A percentile compares a stretch with the other conserved stretches of the same genome.
phyloP scores from a whole-genome alignment of 2,888 invertebrate species.

The Volucella inanis region DNA sequence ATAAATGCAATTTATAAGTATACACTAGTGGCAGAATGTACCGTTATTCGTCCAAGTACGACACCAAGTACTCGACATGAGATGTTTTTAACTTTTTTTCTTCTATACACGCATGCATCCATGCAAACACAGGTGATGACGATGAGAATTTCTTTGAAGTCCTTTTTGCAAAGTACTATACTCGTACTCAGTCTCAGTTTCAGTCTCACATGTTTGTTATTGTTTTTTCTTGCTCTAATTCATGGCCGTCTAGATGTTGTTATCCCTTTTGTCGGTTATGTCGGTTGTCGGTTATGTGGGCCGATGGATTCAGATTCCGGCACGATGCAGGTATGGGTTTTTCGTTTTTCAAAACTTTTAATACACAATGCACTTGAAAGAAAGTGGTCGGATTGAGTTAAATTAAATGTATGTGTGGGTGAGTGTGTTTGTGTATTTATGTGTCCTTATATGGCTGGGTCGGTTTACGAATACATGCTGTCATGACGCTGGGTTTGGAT shows the following conservation, averaged over 20 bases:
- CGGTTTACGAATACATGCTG: conserved; percentile 44
- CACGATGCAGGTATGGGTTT: neutral
- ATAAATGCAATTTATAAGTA: conserved; percentile 73
- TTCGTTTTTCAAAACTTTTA: conserved; percentile 57
- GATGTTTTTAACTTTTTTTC: neutral
- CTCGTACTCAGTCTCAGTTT: no score
- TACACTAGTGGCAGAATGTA: conserved; percentile 23
- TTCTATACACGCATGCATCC: neutral
- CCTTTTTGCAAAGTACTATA: conserved; percentile 13
- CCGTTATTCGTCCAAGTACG: neutral
- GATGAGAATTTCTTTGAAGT: conserved; percentile 47
- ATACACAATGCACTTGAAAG: conserved; percentile 73
- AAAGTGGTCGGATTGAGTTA: conserved; percentile 47
- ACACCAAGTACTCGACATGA: neutral
- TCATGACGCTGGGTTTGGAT: conserved; percentile 42
- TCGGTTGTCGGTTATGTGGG: no score
- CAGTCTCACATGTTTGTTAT: conserved; percentile 65
- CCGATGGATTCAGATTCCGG: no score
- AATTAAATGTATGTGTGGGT: conserved; percentile 31
- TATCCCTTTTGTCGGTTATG: conserved; percentile 53
- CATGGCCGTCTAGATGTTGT: conserved; percentile 49
- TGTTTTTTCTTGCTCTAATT: conserved; percentile 52
- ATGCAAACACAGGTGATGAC: conserved; percentile 22
- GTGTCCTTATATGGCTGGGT: conserved; percentile 1
- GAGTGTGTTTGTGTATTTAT: conserved; percentile 17